Base-by-base conservation (phyloP, 1,140 invertebrate species). In the Heterodera schachtii region DNA sequence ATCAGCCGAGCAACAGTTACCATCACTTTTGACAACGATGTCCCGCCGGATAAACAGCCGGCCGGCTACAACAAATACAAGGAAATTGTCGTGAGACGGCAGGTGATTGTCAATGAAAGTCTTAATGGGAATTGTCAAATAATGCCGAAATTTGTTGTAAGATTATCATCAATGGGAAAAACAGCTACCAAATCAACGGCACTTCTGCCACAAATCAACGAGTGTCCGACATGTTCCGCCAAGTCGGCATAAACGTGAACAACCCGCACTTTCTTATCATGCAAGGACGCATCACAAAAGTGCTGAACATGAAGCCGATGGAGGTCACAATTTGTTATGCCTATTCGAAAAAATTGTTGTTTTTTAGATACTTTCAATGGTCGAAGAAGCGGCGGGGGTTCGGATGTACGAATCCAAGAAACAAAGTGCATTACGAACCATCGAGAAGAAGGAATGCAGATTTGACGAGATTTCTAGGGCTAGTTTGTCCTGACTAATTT, bases 261-360 rank as follows among this genome's bases (percentile, higher is more conserved):
- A 99, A 99, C 92, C 97, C 97, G 4, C 97, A 99, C 90, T 99
- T 89, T 90, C 93, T 99, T 5, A 99, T 99, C 85, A 99, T 99
- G 97, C 98, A 99, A 92, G 98, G 98, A 9, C 93, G 96, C 87
- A 98, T 99, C 77, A 98, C 97, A 0, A 99, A 99, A 93, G 97
- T 99, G 2, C 92, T 99, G 3, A 99, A 98, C 90, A 99, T 99
- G 97, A 99, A 98, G 89, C 96, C 97, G 19, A 93, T 93, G 80
- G 97, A 99, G 92, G 94, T 95, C 75, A 83, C 83, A 49, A 64
- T 73, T 73, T 19, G 21, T 82, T 19, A 82, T 52, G 66, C 60
- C 19, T 41, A 74, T 67, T 5, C 83, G 19, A 41, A 78, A 64
- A 16, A 52, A 5, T 57, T 49, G 3, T 16, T 64, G 85, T 79